Percentiles rank a stretch among this genome's conserved stretches.
Conservation (phyloP, 2,797 vertebrate species). For the Protonibea diacanthus region DNA sequence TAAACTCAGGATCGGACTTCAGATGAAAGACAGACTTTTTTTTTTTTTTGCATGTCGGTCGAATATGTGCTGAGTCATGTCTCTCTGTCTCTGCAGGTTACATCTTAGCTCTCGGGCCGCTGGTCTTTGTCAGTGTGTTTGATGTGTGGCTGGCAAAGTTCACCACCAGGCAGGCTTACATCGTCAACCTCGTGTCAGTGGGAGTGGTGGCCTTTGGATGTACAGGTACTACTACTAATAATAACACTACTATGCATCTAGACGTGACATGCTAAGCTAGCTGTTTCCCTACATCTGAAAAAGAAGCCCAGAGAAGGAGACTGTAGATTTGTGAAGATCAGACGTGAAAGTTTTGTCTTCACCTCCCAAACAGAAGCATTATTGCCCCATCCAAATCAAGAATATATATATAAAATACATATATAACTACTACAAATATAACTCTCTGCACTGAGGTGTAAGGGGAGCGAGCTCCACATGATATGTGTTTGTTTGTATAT, state of each 20-base stretch:
- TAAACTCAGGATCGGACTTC: conserved; percentile 35
- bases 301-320: no score
- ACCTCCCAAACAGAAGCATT: no score
- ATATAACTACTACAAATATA: no score
- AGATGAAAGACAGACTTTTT: conserved; percentile 19
- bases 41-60: conserved; percentile 14
- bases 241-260: neutral
- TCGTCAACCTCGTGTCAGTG: conserved; percentile 93
- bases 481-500: no score
- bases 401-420: no score
- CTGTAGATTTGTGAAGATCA: no score
- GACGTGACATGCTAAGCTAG: no score
- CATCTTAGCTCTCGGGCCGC: conserved; percentile 92
- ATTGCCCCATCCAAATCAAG: no score
- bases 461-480: no score
- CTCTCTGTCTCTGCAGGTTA: conserved; percentile 86
- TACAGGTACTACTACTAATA: conserved; percentile 90
- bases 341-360: no score
- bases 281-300: no score
- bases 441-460: no score
- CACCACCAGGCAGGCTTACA: conserved; percentile 90
- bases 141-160: conserved; percentile 96
- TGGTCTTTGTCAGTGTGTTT: conserved; percentile 95
- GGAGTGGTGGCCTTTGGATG: conserved; percentile 97
- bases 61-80: conserved; percentile 32